Percentiles rank a stretch among this genome's conserved stretches.
These are phyloP conservation scores for Tarsius wallacei DNA, from an alignment of 2,797 vertebrate species.

Conservation along the genomic window DNA sequence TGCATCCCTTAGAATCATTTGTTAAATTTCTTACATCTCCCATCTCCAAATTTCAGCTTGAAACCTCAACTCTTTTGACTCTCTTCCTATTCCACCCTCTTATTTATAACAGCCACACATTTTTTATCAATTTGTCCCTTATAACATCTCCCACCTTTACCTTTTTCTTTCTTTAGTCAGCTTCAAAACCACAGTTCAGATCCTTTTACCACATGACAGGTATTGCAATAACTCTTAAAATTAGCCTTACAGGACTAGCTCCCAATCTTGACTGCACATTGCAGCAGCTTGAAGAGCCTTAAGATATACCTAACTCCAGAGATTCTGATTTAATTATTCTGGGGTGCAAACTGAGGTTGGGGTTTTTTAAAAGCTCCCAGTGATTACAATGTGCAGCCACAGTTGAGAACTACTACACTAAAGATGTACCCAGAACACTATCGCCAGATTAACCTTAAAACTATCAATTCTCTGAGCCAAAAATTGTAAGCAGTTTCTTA, in stretches of 20 bases:
- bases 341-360: background rate
- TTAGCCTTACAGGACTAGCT: background rate
- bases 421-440: background rate
- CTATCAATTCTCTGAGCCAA: background rate
- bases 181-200: background rate
- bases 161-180: background rate
- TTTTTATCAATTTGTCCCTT: slow-evolving; percentile 17
- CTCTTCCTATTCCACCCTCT: background rate
- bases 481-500: slow-evolving; percentile 7
- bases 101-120: slow-evolving; percentile 47
- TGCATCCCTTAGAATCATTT: background rate
- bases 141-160: background rate
- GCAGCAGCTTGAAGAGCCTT: background rate
- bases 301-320: background rate
- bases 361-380: background rate
- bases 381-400: background rate
- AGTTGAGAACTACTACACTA: background rate
- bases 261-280: background rate
- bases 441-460: background rate
- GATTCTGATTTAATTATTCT: slow-evolving; percentile 15
- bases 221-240: slow-evolving; percentile 18
- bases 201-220: background rate
- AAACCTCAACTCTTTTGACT: slow-evolving; percentile 47
- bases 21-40: slow-evolving; percentile 43
- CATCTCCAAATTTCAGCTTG: background rate